Evolutionary conservation across 2,797 vertebrate species (phyloP).

Genomic region (Sebastes diaconus): DNA sequence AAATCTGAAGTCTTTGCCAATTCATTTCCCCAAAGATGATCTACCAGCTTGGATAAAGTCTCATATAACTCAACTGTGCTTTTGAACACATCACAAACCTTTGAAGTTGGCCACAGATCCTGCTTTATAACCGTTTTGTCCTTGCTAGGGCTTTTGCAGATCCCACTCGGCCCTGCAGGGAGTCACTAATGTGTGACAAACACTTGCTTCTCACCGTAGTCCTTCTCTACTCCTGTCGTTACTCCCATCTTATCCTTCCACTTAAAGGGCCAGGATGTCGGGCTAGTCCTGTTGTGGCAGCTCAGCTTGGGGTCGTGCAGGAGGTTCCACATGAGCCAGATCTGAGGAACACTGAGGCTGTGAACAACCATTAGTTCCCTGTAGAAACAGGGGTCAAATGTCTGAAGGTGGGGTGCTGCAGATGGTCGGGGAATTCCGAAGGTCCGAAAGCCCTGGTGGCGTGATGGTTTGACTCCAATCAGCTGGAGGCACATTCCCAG

Average conservation of each 20-base stretch:
- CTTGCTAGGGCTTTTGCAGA: neutral
- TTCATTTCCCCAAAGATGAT: conserved; percentile 52
- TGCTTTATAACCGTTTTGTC: neutral
- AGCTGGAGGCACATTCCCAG: conserved; percentile 97
- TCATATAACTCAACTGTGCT: conserved; percentile 26
- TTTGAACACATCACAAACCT: conserved; percentile 9
- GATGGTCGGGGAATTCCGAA: conserved; percentile 94
- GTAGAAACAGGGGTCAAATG: conserved; percentile 97
- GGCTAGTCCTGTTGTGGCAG: conserved; percentile 81
- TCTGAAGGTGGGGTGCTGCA: conserved; percentile 92
- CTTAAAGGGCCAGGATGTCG: conserved; percentile 82
- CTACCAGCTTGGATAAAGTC: conserved; percentile 27
- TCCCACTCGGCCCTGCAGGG: neutral
- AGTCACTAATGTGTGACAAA: conserved; percentile 73
- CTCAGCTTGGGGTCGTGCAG: conserved; percentile 86
- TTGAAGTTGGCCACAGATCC: conserved; percentile 3
- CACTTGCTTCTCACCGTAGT: conserved; percentile 72
- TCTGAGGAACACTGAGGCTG: conserved; percentile 92
- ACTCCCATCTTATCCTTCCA: conserved; percentile 76
- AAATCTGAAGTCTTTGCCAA: conserved; percentile 8
- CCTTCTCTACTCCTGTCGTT: conserved; percentile 19
- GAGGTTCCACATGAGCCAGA: conserved; percentile 99
- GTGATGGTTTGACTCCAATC: conserved; percentile 86
- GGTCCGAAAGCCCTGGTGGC: conserved; percentile 93
- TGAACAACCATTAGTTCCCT: conserved; percentile 97